Conservation (phyloP, 1,140 invertebrate genomes). For the Cotesia chilonis region DNA sequence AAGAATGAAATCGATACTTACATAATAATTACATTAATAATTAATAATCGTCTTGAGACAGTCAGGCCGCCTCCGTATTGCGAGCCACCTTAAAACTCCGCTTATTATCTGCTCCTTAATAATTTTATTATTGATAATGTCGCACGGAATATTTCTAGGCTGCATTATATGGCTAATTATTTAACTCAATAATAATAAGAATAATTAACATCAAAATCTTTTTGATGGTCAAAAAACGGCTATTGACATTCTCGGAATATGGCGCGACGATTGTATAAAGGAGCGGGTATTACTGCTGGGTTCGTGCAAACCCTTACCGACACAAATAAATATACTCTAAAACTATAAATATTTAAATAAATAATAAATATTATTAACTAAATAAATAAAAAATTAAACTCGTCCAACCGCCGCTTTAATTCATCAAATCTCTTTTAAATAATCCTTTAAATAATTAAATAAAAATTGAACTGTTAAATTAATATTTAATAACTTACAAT, state of each 20-base stretch:
- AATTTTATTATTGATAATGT: neutral
- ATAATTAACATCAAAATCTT: too few species aligned
- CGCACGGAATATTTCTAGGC: slow-evolving; percentile 6
- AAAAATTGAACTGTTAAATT: neutral
- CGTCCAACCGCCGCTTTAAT: slow-evolving; percentile 14
- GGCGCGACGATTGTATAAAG: slow-evolving; percentile 31
- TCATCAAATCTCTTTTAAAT: neutral
- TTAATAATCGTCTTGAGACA: slow-evolving; percentile 54
- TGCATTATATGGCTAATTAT: too few species aligned
- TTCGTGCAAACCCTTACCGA: slow-evolving; percentile 63
- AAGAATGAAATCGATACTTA: slow-evolving; percentile 15
- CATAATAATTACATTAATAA: slow-evolving; percentile 49
- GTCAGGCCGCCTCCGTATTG: slow-evolving; percentile 65
- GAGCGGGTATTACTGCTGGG: slow-evolving; percentile 58
- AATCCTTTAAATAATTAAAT: neutral
- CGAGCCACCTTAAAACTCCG: slow-evolving; percentile 61
- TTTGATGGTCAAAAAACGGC: neutral
- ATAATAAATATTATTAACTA: slow-evolving; percentile 10
- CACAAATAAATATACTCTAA: slow-evolving; percentile 31
- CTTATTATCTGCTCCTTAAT: slow-evolving; percentile 53
- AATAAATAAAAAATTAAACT: slow-evolving; percentile 19
- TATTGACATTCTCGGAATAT: slow-evolving; percentile 46
- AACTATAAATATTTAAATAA: slow-evolving; percentile 7
- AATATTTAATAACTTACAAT: too few species aligned
- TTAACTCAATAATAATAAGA: too few species aligned